A percentile compares a stretch with the other conserved stretches of the same genome.
phyloP scores from a whole-genome alignment of 1,140 invertebrate species.

The Gonatopus flavifemur region DNA sequence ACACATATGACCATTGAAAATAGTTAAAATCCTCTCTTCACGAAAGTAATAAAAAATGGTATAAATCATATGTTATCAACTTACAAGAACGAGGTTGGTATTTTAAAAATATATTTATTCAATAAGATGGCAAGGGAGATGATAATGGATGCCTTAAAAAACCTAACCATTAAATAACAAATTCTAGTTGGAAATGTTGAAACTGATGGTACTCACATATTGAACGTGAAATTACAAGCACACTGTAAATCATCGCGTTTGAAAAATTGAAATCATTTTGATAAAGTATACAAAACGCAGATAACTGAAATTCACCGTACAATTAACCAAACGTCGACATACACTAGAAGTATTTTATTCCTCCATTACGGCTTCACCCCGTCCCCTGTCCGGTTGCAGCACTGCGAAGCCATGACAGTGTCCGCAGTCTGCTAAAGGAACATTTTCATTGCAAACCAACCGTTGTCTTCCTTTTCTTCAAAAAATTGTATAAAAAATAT shows the following conservation, averaged over 20 bases:
- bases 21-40: too few relatives aligned
- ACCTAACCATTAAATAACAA: constrained; percentile 25
- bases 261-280: constrained; percentile 16
- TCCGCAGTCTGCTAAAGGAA: too few relatives aligned
- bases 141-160: constrained; percentile 22
- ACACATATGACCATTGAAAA: too few relatives aligned
- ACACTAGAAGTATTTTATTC: constrained; percentile 19
- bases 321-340: constrained; percentile 5
- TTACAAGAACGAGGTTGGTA: too few relatives aligned
- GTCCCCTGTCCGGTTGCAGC: too few relatives aligned
- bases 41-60: too few relatives aligned
- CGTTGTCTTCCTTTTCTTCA: too few relatives aligned
- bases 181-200: background rate
- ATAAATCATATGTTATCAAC: too few relatives aligned
- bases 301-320: constrained; percentile 12
- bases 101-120: too few relatives aligned
- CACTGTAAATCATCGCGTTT: constrained; percentile 9
- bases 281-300: constrained; percentile 11
- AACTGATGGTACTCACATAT: constrained; percentile 20
- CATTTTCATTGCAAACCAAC: too few relatives aligned
- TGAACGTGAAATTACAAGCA: constrained; percentile 8
- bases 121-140: constrained; percentile 12
- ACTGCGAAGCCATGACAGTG: too few relatives aligned
- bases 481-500: too few relatives aligned
- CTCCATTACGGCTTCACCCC: constrained; percentile 23